Base-by-base conservation (phyloP, 2,113 vertebrate species). In the Coptodon bakossiorum region DNA sequence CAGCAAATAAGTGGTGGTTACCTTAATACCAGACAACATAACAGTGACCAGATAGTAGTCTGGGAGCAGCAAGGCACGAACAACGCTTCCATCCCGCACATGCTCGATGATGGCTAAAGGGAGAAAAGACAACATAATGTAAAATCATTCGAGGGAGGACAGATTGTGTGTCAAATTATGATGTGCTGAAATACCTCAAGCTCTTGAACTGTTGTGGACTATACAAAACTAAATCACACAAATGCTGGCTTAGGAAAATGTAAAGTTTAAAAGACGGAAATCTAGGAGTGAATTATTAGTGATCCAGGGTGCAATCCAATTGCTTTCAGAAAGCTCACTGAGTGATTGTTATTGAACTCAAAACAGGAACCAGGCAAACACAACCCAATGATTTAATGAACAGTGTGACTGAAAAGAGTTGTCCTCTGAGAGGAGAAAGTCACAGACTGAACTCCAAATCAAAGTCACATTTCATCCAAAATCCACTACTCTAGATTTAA, bases 1-100 rank as follows among this genome's bases (percentile, higher is more conserved):
- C 50, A 71, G 22, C 5, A 16, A 29, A 66, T 66, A 24, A 85
- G 59, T 2, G 50, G 17, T 3, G 50, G 43, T 94, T 96, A 99
- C 98, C 98, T 99, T 99, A 81, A 99, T 91, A 88, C 98, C 98
- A n/a, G 99, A 99, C 85, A 99, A 96, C 98, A 99, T 99, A 91
- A 99, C 98, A 0, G 98, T 99, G 52, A 99, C 98, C 96, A 99
- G 95, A 96, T 99, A 98, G 94, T 97, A 91, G 89, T 99, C 98
- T 0, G 98, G 99, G n/a, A 99, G 98, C 12, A 99, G 97, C 80
- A 99, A 96, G 22, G 98, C 98, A 90, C 99, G 96, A 59, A 99
- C 98, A 78, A 99, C 97, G 6, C 98, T 98, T 88, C 98, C 99
- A 0, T 99, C 98, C 56, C 99, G 96, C 59, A 99, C 99, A 1